Evolutionary conservation across 2,888 invertebrate species (phyloP), one percentile per base, ranked within the genome.

Genomic region (Pseudolycoriella hygida): DNA sequence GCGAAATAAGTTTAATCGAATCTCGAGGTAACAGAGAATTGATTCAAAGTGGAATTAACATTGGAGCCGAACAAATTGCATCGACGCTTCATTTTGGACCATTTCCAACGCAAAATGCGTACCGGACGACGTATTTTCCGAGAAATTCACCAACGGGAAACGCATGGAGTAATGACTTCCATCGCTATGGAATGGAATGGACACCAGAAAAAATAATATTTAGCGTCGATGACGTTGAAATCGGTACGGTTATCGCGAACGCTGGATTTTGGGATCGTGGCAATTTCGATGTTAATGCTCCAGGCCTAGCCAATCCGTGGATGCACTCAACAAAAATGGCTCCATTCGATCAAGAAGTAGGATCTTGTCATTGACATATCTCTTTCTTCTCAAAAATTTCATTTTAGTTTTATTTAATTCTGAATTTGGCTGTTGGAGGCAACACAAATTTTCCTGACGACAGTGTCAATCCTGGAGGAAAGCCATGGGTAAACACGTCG

Each of bases 1-100:
- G 81, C 3, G 80, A 81, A 64, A 80, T 82, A 48, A 80, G 81
- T 56, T 60, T 83, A 32, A 63, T 73, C 46, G 80, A 81, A 58
- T 70, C 73, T 19, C 69, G 80, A 38, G 80, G 81, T 42, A 77
- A 77, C 57, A 63, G 66, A 25, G 59, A 71, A 58, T 63, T 71
- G 64, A 51, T 60, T 11, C 15, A 41, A 19, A 64, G 69, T 44
- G 70, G 68, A 12, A 56, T 60, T 1, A 65, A 74, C 53, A 73
- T 77, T 52, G 77, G 77, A 3, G 64, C 67, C 2, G 70, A 76
- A 52, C 70, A 72, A 57, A 67, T 68, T 8, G 69, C 68, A 25
- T 71, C 73, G 5, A 79, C 80, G 0, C 61, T 81, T 12, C 80
- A 81, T 60, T 81, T 70, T 60, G 81, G 80, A 3, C 79, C 78